These are phyloP conservation scores for Eremophila alpestris DNA, from an alignment of 2,797 vertebrate species.

Conservation along the genomic window DNA sequence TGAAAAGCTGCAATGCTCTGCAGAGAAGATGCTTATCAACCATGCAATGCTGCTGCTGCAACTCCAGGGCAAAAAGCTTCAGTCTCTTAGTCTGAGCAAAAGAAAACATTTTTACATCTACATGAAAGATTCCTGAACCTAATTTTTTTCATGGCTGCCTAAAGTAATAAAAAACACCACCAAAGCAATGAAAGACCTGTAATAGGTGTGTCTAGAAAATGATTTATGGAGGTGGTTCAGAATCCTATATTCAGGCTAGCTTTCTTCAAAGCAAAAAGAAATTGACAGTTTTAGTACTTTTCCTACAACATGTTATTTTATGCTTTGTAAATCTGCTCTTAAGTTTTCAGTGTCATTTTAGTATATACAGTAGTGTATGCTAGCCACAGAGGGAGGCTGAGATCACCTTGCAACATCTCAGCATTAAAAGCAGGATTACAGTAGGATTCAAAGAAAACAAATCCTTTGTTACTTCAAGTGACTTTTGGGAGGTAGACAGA, in stretches of 20 bases:
- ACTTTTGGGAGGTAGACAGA: not conserved
- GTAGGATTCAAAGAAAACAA: not conserved
- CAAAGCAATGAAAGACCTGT: not conserved
- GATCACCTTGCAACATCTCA: not conserved
- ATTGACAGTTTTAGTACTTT: not conserved
- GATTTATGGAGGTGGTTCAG: not conserved
- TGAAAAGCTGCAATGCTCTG: not conserved
- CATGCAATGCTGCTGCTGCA: not conserved
- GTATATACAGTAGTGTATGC: accelerated
- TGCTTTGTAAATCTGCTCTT: not conserved
- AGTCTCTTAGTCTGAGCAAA: not conserved
- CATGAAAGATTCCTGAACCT: not conserved
- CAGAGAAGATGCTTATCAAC: not conserved
- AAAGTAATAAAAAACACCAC: not conserved
- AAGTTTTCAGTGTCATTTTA: not conserved
- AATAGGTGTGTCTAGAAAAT: not conserved
- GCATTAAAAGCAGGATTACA: not conserved
- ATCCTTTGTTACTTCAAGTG: not conserved
- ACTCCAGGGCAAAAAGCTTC: not conserved
- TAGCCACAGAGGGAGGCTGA: not conserved
- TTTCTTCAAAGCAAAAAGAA: not conserved
- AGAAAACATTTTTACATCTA: not conserved
- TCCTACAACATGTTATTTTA: not conserved
- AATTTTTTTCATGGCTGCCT: not conserved
- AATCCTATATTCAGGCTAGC: not conserved